Evolutionary conservation across 1,140 invertebrate genomes (phyloP).

Genomic region (Muscidifurax raptorellus): DNA sequence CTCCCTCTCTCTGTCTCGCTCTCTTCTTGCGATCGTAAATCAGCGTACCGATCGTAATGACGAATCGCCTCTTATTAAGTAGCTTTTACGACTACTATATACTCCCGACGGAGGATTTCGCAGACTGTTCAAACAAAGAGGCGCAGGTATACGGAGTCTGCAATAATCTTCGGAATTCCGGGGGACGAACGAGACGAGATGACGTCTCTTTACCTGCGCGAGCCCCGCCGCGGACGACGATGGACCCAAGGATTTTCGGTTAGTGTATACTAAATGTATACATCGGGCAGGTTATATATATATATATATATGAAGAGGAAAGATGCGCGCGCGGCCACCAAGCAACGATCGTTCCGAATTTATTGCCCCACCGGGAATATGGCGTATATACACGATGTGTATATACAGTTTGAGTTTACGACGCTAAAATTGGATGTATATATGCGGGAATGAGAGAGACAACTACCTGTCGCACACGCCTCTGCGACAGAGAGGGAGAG

Average conservation of each 20-base stretch:
- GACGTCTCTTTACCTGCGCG: constrained; percentile 50
- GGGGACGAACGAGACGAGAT: background rate
- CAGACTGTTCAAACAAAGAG: constrained; percentile 1
- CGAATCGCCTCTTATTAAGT: constrained; percentile 28
- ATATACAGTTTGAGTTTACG: background rate
- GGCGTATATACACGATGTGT: background rate
- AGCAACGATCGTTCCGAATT: background rate
- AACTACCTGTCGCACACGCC: background rate
- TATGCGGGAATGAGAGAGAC: background rate
- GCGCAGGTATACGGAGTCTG: background rate
- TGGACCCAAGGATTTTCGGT: background rate
- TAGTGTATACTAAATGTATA: background rate
- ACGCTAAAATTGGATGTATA: background rate
- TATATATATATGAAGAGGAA: background rate
- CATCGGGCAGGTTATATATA: constrained; percentile 8
- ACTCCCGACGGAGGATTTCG: background rate
- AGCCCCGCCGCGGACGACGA: background rate
- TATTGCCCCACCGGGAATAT: background rate
- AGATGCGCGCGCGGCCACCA: background rate
- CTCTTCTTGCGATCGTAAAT: constrained; percentile 19
- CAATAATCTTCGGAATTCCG: constrained; percentile 46
- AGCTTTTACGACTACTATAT: background rate
- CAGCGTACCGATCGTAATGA: constrained; percentile 10
- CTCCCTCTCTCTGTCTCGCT: background rate
- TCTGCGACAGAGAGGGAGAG: background rate